These are phyloP conservation scores for Stegostoma tigrinum DNA, from an alignment of 2,113 vertebrate species.

Conservation along the genomic window DNA sequence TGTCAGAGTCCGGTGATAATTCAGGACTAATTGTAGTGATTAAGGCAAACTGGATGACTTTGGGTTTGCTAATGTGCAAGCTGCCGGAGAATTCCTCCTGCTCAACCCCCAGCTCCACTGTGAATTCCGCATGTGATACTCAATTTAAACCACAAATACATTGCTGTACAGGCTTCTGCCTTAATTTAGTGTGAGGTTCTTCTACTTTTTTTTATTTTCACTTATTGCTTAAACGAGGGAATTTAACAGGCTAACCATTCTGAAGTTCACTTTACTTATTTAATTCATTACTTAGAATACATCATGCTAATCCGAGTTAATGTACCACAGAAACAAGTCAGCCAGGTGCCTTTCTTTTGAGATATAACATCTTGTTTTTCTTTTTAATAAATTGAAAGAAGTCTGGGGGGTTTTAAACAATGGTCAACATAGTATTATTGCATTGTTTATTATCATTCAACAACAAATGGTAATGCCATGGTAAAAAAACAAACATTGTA, in stretches of 20 bases:
- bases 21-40: conserved; percentile 92
- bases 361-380: conserved; percentile 36
- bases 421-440: conserved; percentile 27
- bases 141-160: conserved; percentile 38
- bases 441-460: neutral
- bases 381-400: conserved; percentile 34
- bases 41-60: conserved; percentile 91
- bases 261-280: conserved; percentile 38
- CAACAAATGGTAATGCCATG: neutral
- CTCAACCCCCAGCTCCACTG: conserved; percentile 62
- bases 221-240: conserved; percentile 36
- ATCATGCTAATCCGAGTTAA: conserved; percentile 37
- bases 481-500: neutral
- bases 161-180: conserved; percentile 36
- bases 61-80: conserved; percentile 84
- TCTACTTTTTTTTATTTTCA: conserved; percentile 36
- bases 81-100: conserved; percentile 59
- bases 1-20: conserved; percentile 95
- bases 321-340: conserved; percentile 37
- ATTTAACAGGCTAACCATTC: conserved; percentile 38
- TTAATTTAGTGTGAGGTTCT: conserved; percentile 38
- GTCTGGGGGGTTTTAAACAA: conserved; percentile 12
- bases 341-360: conserved; percentile 36
- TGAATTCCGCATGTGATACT: conserved; percentile 52
- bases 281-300: conserved; percentile 38